A percentile compares a stretch with the other conserved stretches of the same genome.
phyloP scores from a whole-genome alignment of 2,797 vertebrate species.

The Balearica regulorum region DNA sequence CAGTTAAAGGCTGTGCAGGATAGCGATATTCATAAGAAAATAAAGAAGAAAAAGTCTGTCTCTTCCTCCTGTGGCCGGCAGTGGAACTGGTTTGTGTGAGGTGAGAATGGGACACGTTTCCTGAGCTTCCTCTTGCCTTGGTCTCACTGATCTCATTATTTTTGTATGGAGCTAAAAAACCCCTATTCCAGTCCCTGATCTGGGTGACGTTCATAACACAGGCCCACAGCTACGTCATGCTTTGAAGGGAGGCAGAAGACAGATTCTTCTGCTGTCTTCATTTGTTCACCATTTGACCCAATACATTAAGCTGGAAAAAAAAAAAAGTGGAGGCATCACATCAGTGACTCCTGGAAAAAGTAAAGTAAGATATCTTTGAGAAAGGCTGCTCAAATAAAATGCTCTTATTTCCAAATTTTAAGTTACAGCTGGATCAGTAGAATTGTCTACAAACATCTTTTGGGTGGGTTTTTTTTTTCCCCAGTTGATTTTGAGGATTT shows the following conservation, averaged over 20 bases:
- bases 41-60: background rate
- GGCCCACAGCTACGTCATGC: background rate
- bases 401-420: background rate
- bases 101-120: background rate
- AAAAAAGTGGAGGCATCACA: background rate
- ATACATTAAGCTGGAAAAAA: background rate
- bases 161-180: background rate
- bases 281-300: background rate
- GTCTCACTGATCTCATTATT: background rate
- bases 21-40: background rate
- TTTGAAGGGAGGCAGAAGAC: background rate
- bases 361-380: background rate
- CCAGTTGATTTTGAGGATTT: background rate
- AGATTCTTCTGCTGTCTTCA: background rate
- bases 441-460: background rate
- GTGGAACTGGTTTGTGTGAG: background rate
- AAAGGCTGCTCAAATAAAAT: background rate
- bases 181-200: background rate
- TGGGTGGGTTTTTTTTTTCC: fast-evolving
- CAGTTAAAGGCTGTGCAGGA: background rate
- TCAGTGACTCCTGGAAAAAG: background rate
- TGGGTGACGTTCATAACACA: background rate
- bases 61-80: background rate
- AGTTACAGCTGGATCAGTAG: background rate
- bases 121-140: background rate